phyloP scores from a whole-genome alignment of 2,888 invertebrate species.

The Torymus tubicola region DNA sequence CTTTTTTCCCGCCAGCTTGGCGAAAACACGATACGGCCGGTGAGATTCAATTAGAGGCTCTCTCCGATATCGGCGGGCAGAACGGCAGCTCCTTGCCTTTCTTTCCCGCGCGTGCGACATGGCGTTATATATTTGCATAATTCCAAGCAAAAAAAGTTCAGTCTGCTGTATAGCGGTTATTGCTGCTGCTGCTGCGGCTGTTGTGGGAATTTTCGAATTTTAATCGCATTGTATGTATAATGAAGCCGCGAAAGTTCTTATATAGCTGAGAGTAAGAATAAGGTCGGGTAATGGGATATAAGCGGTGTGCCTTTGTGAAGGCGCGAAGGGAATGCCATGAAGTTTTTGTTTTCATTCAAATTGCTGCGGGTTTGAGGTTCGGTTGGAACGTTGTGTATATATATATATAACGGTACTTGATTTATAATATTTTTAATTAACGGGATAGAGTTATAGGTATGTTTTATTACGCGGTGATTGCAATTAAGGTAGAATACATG shows the following conservation, averaged over 20 bases:
- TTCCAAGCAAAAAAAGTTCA: constrained; percentile 11
- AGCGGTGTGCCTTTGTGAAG: too few relatives aligned
- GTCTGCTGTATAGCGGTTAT: too few relatives aligned
- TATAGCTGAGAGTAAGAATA: neutral
- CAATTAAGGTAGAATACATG: too few relatives aligned
- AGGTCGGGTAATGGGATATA: neutral
- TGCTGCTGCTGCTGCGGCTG: neutral
- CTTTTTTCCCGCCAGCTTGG: neutral
- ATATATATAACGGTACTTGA: too few relatives aligned
- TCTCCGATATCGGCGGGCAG: neutral
- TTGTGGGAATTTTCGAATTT: constrained; percentile 13
- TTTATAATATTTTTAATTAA: too few relatives aligned
- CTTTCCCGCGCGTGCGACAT: neutral
- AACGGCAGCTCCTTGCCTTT: neutral
- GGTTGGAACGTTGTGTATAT: too few relatives aligned
- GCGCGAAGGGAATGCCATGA: too few relatives aligned
- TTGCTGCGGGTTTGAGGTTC: too few relatives aligned
- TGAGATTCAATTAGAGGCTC: constrained; percentile 43
- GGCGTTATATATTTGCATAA: constrained; percentile 16
- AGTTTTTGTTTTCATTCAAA: too few relatives aligned
- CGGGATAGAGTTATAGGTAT: too few relatives aligned
- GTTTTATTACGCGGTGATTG: too few relatives aligned
- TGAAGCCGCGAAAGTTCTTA: neutral
- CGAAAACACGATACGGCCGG: constrained; percentile 5
- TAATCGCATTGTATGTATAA: constrained; percentile 31